A percentile compares a stretch with the other conserved stretches of the same genome.
These are phyloP conservation scores for Cerastis leucographa DNA, from an alignment of 2,888 invertebrate genomes.

Conservation along the genomic window DNA sequence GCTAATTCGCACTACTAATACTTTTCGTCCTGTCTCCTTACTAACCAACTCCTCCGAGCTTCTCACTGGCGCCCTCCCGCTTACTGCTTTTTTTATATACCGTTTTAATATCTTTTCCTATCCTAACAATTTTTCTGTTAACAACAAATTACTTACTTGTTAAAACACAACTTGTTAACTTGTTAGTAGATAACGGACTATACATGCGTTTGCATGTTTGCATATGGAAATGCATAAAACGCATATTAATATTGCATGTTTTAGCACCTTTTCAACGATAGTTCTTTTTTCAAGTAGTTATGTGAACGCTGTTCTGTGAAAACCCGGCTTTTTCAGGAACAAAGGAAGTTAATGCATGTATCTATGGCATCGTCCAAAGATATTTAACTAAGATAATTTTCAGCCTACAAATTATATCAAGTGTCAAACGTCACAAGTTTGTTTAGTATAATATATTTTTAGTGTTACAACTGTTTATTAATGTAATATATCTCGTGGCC, in stretches of 20 bases:
- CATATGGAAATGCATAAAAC: not conserved
- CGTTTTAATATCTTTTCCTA: not conserved
- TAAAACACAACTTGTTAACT: not conserved
- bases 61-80: not conserved
- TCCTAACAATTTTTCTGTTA: not conserved
- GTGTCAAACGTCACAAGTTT: not conserved
- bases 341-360: not conserved
- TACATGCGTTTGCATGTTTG: constrained; percentile 1
- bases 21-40: not conserved
- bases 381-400: too few species aligned
- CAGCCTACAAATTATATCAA: not conserved
- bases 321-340: too few species aligned
- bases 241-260: not conserved
- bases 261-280: not conserved
- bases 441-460: not conserved
- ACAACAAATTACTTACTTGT: not conserved
- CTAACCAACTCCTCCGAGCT: constrained; percentile 2
- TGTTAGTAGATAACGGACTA: not conserved
- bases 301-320: not conserved
- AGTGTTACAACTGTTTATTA: not conserved
- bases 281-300: not conserved
- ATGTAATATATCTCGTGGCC: not conserved
- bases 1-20: constrained; percentile 12
- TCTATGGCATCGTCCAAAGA: too few species aligned
- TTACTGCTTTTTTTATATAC: constrained; percentile 20